These are phyloP conservation scores for Mustela lutreola DNA, from an alignment of 2,113 vertebrate species.

Conservation along the genomic window DNA sequence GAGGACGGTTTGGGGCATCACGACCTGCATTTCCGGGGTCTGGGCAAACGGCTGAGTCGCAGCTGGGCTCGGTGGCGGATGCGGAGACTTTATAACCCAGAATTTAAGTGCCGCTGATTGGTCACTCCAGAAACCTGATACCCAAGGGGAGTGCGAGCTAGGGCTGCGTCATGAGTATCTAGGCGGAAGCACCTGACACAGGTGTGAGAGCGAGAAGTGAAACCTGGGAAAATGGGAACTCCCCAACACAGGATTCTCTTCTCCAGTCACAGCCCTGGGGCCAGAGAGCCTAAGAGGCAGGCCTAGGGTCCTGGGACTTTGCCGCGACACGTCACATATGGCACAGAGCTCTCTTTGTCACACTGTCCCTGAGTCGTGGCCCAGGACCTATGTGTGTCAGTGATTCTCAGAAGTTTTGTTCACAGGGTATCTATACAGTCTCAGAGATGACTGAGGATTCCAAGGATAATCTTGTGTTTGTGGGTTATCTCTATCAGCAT, in stretches of 20 bases:
- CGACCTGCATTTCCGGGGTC: no score
- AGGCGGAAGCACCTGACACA: background rate
- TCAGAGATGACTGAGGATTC: background rate
- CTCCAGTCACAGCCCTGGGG: no score
- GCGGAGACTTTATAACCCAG: rapidly evolving
- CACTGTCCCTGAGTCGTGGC: background rate
- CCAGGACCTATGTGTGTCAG: background rate
- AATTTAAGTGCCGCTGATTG: rapidly evolving
- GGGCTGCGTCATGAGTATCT: background rate
- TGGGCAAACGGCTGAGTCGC: rapidly evolving
- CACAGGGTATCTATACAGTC: background rate
- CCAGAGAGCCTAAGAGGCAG: background rate
- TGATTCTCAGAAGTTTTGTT: background rate
- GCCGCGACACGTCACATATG: background rate
- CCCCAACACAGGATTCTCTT: rapidly evolving
- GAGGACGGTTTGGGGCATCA: no score
- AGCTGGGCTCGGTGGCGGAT: rapidly evolving
- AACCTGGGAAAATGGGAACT: background rate
- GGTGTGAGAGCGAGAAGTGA: background rate
- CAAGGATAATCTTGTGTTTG: no score
- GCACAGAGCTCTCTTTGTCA: background rate
- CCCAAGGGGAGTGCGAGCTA: background rate
- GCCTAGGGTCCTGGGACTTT: background rate
- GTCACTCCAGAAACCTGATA: no score
- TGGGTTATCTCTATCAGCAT: background rate